Evolutionary conservation across 2,797 vertebrate genomes (phyloP).

Genomic region (Chiroxiphia lanceolata): DNA sequence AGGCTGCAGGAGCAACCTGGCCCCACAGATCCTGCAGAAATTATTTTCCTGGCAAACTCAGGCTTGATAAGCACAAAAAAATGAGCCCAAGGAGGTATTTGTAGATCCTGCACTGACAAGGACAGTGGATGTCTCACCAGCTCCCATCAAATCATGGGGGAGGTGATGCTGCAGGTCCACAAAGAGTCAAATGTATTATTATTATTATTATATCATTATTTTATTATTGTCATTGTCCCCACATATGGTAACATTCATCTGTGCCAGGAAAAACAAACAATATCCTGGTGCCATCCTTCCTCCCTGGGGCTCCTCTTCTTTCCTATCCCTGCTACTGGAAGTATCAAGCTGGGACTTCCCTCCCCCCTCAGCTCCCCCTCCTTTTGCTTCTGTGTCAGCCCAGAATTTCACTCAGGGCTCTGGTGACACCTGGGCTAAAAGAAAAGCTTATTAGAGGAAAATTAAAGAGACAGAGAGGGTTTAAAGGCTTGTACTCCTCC

Average conservation of each 20-base stretch:
- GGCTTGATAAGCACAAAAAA: fast-evolving
- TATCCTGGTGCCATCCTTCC: not conserved
- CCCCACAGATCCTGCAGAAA: too few species aligned
- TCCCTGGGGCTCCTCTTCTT: not conserved
- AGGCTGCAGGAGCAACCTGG: not conserved
- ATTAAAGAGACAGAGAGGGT: fast-evolving
- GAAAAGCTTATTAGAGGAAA: not conserved
- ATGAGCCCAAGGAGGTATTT: not conserved
- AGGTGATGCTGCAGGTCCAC: not conserved
- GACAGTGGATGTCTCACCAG: not conserved
- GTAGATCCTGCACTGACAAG: not conserved
- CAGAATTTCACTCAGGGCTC: not conserved
- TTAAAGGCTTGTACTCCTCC: not conserved
- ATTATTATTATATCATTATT: too few species aligned
- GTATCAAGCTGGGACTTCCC: not conserved
- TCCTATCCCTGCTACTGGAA: not conserved
- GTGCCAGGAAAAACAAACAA: not conserved
- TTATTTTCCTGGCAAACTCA: not conserved
- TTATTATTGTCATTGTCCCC: not conserved
- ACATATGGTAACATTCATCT: fast-evolving
- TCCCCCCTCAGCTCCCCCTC: fast-evolving
- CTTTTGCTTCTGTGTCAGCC: not conserved
- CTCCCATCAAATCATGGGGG: not conserved
- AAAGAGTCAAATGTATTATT: not conserved
- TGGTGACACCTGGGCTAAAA: not conserved